Conservation (phyloP, 2,797 vertebrate genomes). For the Neosilurus hyrtlii region DNA sequence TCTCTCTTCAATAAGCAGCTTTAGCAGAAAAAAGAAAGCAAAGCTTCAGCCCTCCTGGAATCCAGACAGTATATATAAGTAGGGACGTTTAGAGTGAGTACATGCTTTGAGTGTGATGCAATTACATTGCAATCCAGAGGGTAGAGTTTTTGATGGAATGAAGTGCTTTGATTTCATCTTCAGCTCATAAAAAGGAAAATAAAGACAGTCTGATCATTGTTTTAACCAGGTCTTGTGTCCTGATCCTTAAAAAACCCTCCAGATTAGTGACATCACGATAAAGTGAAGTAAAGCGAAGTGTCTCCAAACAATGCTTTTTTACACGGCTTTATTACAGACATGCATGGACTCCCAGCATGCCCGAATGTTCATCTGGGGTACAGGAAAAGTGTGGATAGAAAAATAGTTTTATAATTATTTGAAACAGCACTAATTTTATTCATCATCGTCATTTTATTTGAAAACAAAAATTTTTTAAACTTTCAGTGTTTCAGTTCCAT, state of each 20-base stretch:
- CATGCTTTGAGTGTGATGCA: conserved; percentile 18
- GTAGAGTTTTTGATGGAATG: not conserved
- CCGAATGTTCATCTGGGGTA: not conserved
- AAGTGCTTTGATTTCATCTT: conserved; percentile 6
- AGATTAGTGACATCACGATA: not conserved
- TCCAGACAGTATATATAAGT: not conserved
- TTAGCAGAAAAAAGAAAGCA: not conserved
- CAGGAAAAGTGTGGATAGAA: not conserved
- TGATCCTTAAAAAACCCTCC: not conserved
- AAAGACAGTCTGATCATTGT: not conserved
- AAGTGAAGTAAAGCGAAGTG: not conserved
- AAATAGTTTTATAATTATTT: not conserved
- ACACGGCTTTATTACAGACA: not conserved
- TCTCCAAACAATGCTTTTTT: not conserved
- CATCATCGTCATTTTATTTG: too few species aligned
- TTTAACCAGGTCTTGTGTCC: not conserved
- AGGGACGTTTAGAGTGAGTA: not conserved
- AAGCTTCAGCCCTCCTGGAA: not conserved
- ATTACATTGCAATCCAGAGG: conserved; percentile 18
- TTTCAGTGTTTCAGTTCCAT: too few species aligned
- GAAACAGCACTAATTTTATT: not conserved
- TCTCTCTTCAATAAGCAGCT: conserved; percentile 8
- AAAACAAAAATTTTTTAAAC: too few species aligned
- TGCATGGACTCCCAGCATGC: not conserved
- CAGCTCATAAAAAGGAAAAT: not conserved